Base-by-base conservation (phyloP, 2,888 invertebrate genomes). In the Patella ulyssiponensis region DNA sequence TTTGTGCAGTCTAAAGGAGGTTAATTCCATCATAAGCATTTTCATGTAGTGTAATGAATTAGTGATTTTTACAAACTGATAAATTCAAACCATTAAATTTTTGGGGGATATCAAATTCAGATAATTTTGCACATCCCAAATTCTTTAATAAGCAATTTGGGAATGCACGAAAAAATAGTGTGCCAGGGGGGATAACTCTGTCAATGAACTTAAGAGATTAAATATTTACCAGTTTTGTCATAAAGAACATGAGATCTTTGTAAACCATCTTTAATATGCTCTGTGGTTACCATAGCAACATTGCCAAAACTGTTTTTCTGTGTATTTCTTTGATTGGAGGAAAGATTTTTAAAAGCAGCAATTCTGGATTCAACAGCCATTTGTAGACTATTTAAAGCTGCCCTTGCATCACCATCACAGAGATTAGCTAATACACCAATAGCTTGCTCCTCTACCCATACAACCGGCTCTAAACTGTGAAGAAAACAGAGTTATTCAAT, bases 331-430 rank as follows among this genome's bases (percentile, higher is more conserved):
- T 53, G 20, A 12, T 17, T 20, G 20, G 71, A 17, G 14, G 74
- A 23, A 56, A 75, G 71, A 74, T 77, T 77, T 74, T 71, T 75
- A 58, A 64, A 17, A 69, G 52, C 77, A 11, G 82, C 77, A 52
- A 86, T 69, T 54, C 82, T 92, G 51, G 94, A 93, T 78, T 94
- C 93, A 9, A 95, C 89, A 1, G 95, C 94, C 82, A 96, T 92
- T 91, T 96, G 95, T 14, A 96, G 92, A 81, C 95, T 95, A 79
- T 95, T 95, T 69, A 96, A 93, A 15, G 96, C 96, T 85, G 95
- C 94, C 84, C 96, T 92, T 9, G 96, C 96, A 92, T 96, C 96
- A 2, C 96, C 96, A 91, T 96, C 96, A 88, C 95, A 95, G 76
- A 95, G 94, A 88, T 95, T 95, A 1, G 95, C 94, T 74, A 96